Evolutionary conservation across 2,113 vertebrate genomes (phyloP).

Genomic region (Oncorhynchus nerka): DNA sequence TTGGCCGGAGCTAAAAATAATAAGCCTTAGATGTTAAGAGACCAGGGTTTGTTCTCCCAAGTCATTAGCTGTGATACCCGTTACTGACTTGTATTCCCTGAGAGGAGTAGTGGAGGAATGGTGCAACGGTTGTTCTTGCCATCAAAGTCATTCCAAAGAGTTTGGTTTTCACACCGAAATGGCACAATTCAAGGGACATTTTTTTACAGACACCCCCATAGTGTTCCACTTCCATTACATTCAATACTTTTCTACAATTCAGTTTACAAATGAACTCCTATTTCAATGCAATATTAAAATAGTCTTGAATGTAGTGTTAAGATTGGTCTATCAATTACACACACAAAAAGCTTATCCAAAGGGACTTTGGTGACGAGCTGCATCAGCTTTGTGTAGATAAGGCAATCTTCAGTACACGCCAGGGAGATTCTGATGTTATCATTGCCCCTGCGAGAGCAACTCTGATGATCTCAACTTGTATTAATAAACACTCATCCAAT

Average conservation of each 20-base stretch:
- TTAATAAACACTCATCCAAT: conserved; percentile 58
- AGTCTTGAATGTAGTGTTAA: not conserved
- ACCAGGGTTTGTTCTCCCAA: conserved; percentile 80
- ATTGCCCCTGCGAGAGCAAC: conserved; percentile 57
- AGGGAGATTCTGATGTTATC: conserved; percentile 63
- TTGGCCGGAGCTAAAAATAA: conserved; percentile 82
- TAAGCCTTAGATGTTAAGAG: conserved; percentile 81
- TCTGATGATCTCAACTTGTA: conserved; percentile 64
- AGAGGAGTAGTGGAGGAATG: conserved; percentile 60
- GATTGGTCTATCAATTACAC: conserved; percentile 49
- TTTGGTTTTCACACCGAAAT: conserved; percentile 55
- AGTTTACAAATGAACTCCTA: not conserved
- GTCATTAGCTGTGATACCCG: conserved; percentile 81
- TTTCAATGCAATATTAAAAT: not conserved
- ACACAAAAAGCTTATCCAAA: conserved; percentile 59
- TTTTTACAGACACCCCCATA: not conserved
- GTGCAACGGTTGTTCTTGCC: conserved; percentile 56
- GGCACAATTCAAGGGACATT: conserved; percentile 38
- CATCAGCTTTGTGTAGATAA: conserved; percentile 65
- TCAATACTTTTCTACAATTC: not conserved
- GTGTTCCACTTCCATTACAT: not conserved
- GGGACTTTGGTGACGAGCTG: conserved; percentile 59
- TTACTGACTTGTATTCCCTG: conserved; percentile 74
- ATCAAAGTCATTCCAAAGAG: conserved; percentile 80
- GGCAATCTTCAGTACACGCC: conserved; percentile 55